These are phyloP conservation scores for Philantomba maxwellii DNA, from an alignment of 2,113 vertebrate species.

Conservation along the genomic window DNA sequence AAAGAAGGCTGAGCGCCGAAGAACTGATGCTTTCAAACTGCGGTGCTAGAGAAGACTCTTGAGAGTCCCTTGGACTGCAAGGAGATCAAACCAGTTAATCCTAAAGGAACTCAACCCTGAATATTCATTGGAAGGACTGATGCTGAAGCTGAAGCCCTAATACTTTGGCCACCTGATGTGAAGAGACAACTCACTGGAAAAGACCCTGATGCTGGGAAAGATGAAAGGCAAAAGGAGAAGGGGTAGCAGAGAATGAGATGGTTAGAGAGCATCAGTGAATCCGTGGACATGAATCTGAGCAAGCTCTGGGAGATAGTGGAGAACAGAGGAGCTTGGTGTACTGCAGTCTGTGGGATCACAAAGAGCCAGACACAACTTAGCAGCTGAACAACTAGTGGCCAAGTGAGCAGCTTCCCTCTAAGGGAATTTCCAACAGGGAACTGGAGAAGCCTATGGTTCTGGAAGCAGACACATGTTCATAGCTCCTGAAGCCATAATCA, in stretches of 20 bases:
- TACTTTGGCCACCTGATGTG: neutral
- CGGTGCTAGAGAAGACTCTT: neutral
- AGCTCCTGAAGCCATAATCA: neutral
- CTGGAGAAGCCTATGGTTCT: neutral
- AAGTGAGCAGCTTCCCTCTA: neutral
- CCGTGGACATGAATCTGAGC: neutral
- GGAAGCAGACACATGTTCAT: neutral
- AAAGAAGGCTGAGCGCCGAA: rapidly evolving
- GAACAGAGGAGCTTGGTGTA: neutral
- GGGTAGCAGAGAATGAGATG: neutral
- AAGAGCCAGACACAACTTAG: neutral
- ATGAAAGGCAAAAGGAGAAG: neutral
- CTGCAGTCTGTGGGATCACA: rapidly evolving
- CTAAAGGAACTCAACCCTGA: neutral
- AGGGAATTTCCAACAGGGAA: neutral
- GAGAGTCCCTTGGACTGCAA: neutral
- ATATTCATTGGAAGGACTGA: neutral
- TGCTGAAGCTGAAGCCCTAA: neutral
- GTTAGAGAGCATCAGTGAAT: neutral
- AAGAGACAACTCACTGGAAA: neutral
- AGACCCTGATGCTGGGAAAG: neutral
- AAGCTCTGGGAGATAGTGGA: neutral
- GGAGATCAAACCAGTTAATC: neutral
- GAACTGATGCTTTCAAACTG: neutral
- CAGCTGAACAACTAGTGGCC: rapidly evolving